Percentiles rank a stretch among this genome's conserved stretches.
phyloP scores from a whole-genome alignment of 2,113 vertebrate genomes.

The Riparia riparia region DNA sequence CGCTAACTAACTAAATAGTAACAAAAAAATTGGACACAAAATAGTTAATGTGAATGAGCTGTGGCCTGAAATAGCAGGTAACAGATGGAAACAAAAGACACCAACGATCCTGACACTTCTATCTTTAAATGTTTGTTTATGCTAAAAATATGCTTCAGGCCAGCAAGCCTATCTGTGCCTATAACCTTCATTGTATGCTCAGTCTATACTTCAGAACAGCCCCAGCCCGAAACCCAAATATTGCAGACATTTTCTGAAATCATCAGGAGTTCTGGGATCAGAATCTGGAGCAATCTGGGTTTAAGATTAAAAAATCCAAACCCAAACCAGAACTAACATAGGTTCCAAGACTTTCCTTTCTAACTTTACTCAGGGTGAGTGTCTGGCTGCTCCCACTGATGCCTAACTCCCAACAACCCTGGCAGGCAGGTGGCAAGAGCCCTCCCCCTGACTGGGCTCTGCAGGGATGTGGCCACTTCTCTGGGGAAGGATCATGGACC shows the following conservation, averaged over 20 bases:
- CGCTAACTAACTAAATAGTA: background rate
- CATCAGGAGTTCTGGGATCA: background rate
- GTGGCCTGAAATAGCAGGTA: conserved; percentile 47
- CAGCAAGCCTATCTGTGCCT: background rate
- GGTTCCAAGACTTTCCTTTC: background rate
- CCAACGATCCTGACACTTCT: conserved; percentile 14
- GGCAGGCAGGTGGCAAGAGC: background rate
- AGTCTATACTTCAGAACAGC: background rate
- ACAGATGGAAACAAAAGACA: conserved; percentile 66
- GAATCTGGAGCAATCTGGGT: background rate
- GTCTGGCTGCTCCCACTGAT: background rate
- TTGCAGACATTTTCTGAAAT: background rate
- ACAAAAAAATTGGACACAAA: background rate
- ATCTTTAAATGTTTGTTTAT: conserved; percentile 71
- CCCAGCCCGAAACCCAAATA: background rate
- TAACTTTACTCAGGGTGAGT: background rate
- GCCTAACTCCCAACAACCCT: background rate
- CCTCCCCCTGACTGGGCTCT: background rate
- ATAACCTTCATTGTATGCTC: conserved; percentile 22
- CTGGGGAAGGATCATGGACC: background rate
- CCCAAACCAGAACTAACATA: background rate
- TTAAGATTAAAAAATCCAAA: background rate
- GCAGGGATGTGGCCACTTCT: background rate
- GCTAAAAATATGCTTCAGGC: conserved; percentile 62
- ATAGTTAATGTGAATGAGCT: conserved; percentile 45